phyloP scores from a whole-genome alignment of 2,888 invertebrate species.

The Mythimna albipuncta region DNA sequence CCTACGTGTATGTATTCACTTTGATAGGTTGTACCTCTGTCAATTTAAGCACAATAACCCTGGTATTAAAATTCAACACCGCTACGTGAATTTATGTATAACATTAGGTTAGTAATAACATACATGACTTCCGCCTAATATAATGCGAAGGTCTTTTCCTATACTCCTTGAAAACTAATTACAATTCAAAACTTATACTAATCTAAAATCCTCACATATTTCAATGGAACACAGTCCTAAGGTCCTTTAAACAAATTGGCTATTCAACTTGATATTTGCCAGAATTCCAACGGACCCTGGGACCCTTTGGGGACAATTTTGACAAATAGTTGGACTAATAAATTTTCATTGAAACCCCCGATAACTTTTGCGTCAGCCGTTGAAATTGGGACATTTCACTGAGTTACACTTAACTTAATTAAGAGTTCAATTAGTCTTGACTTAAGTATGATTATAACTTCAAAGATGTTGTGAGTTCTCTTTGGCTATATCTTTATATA shows the following conservation, averaged over 20 bases:
- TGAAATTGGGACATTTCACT: constrained; percentile 84
- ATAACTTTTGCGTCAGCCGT: constrained; percentile 85
- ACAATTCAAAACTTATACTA: constrained; percentile 54
- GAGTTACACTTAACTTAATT: constrained; percentile 87
- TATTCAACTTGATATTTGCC: constrained; percentile 83
- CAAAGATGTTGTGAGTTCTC: constrained; percentile 79
- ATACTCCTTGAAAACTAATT: constrained; percentile 53
- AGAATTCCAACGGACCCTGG: constrained; percentile 77
- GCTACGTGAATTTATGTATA: constrained; percentile 37
- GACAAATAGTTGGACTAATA: constrained; percentile 89
- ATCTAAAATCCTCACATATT: constrained; percentile 73
- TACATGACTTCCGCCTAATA: constrained; percentile 39
- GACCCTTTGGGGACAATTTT: constrained; percentile 86
- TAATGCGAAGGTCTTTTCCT: constrained; percentile 49
- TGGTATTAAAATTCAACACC: constrained; percentile 40
- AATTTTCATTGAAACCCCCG: constrained; percentile 88
- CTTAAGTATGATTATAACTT: constrained; percentile 86
- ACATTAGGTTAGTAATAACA: constrained; percentile 43
- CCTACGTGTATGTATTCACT: neutral
- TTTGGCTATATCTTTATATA: constrained; percentile 70
- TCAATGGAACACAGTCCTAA: constrained; percentile 63
- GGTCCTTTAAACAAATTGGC: constrained; percentile 82
- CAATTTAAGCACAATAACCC: constrained; percentile 29
- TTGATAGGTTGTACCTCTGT: constrained; percentile 4
- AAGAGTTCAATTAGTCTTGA: constrained; percentile 87